phyloP scores from a whole-genome alignment of 2,797 vertebrate genomes.

The Sitta carolinensis region DNA sequence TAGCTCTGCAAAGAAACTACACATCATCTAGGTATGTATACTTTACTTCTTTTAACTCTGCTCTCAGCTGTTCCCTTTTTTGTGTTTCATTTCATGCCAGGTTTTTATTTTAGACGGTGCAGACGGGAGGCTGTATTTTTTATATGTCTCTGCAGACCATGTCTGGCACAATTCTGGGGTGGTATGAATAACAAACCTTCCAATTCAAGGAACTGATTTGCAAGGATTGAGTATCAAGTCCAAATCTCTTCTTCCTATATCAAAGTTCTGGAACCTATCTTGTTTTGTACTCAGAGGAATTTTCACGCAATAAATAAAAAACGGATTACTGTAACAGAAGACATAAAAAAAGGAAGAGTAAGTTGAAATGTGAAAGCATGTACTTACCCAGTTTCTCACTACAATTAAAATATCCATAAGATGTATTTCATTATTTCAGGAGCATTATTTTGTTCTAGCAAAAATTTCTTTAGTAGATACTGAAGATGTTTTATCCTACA shows the following conservation, averaged over 20 bases:
- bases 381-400: background rate
- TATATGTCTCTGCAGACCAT: background rate
- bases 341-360: background rate
- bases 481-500: background rate
- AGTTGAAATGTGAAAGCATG: background rate
- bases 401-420: background rate
- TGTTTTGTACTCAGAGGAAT: background rate
- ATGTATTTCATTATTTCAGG: background rate
- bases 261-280: background rate
- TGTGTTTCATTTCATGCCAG: conserved; percentile 1
- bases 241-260: background rate
- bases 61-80: conserved; percentile 32
- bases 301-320: conserved; percentile 2
- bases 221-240: background rate
- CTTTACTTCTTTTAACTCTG: conserved; percentile 17
- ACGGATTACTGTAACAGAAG: background rate
- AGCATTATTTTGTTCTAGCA: background rate
- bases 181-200: conserved; percentile 18
- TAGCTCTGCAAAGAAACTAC: background rate
- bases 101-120: conserved; percentile 28
- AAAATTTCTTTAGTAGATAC: background rate
- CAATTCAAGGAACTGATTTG: conserved; percentile 7
- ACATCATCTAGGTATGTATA: conserved; percentile 30
- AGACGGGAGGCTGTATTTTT: background rate
- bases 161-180: conserved; percentile 21